These are phyloP conservation scores for Rhinolophus ferrumequinum DNA, from an alignment of 2,113 vertebrate species.

Conservation along the genomic window DNA sequence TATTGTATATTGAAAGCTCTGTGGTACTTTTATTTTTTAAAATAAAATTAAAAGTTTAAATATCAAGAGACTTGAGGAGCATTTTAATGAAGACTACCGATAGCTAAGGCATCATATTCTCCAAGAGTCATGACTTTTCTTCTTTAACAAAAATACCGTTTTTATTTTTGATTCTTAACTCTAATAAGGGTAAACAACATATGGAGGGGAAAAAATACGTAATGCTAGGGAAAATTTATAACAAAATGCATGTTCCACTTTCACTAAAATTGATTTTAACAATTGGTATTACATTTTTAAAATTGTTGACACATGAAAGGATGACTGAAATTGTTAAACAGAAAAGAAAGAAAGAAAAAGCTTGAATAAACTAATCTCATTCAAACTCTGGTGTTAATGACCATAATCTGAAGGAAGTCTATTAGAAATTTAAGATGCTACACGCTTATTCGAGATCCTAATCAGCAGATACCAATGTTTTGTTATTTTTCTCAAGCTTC, in stretches of 20 bases:
- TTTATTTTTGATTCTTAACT: constrained; percentile 9
- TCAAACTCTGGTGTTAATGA: neutral
- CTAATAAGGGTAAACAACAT: neutral
- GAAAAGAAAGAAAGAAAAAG: neutral
- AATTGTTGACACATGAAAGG: neutral
- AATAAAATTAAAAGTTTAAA: neutral
- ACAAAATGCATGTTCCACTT: neutral
- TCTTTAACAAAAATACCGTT: neutral
- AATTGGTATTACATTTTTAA: neutral
- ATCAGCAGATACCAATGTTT: neutral
- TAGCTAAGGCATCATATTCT: constrained; percentile 55
- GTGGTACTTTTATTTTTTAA: neutral
- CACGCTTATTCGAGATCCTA: neutral
- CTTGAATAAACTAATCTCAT: neutral
- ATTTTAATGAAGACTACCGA: neutral
- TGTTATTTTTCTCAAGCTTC: neutral
- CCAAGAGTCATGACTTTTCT: neutral
- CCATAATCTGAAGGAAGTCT: neutral
- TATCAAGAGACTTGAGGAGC: neutral
- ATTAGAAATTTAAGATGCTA: neutral
- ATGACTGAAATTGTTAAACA: neutral
- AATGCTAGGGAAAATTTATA: neutral
- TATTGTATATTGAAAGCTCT: neutral
- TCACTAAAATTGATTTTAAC: neutral
- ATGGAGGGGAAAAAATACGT: neutral